A percentile compares a stretch with the other conserved stretches of the same genome.
Conservation (phyloP, 2,888 invertebrate genomes). For the Agrypnus murinus region DNA sequence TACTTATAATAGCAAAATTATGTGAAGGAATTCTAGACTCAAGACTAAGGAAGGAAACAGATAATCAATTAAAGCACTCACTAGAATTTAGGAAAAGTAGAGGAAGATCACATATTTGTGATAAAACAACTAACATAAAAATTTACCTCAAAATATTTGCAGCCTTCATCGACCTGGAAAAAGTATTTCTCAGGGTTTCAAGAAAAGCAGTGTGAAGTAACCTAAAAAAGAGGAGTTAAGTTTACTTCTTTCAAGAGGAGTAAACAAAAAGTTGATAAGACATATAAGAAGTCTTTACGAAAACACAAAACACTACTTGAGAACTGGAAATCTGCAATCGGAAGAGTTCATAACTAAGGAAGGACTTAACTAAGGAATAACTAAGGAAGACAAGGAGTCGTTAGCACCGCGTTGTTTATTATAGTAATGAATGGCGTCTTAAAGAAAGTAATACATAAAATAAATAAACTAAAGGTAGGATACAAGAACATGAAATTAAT, state of each 20-base stretch:
- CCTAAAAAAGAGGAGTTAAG: too few relatives aligned
- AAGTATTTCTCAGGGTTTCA: conserved; percentile 4
- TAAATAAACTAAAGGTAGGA: too few relatives aligned
- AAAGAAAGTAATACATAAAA: background rate
- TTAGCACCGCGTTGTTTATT: conserved; percentile 20
- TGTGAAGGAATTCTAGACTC: too few relatives aligned
- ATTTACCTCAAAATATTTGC: conserved; percentile 1
- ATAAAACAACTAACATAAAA: conserved; percentile 25
- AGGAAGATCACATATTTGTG: conserved; percentile 25
- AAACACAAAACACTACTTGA: conserved; percentile 6
- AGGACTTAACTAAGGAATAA: conserved; percentile 22
- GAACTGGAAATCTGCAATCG: too few relatives aligned
- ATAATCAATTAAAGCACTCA: too few relatives aligned
- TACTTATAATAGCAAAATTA: too few relatives aligned
- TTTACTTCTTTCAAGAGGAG: too few relatives aligned
- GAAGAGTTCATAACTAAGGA: conserved; percentile 29
- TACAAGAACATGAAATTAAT: background rate
- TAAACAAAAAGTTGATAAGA: too few relatives aligned
- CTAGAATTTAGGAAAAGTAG: too few relatives aligned
- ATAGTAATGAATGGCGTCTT: background rate
- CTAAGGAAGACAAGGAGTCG: too few relatives aligned
- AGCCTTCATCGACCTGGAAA: conserved; percentile 26
- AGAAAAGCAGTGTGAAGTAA: background rate
- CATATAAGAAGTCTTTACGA: conserved; percentile 2
- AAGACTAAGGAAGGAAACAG: too few relatives aligned